Conservation (phyloP, 2,113 vertebrate species). For the Neodon shergylaensis region DNA sequence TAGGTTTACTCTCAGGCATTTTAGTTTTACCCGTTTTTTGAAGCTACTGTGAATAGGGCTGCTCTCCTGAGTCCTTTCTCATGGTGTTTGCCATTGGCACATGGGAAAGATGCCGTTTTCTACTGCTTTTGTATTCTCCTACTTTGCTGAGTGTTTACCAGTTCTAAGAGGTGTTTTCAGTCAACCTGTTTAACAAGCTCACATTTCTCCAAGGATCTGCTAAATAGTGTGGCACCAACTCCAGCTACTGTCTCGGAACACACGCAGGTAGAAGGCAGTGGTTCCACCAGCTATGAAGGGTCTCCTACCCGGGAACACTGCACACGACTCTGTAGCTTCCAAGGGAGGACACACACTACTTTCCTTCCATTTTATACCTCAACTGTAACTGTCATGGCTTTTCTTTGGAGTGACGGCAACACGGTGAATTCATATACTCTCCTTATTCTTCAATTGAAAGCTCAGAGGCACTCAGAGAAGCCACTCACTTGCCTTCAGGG, state of each 20-base stretch:
- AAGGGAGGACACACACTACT: neutral
- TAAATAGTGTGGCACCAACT: neutral
- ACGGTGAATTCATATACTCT: neutral
- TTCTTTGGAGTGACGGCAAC: conserved; percentile 19
- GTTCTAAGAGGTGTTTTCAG: neutral
- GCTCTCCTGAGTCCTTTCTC: neutral
- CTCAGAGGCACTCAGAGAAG: neutral
- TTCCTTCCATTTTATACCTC: conserved; percentile 24
- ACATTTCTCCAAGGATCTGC: neutral
- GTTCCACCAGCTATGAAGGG: neutral
- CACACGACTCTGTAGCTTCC: neutral
- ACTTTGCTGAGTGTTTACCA: neutral
- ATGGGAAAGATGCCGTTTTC: neutral
- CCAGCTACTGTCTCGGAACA: conserved; percentile 34
- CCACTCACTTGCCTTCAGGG: conserved; percentile 12
- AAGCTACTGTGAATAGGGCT: neutral
- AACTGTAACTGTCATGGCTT: conserved; percentile 5
- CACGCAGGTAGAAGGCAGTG: neutral
- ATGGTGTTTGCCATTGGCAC: too few species aligned
- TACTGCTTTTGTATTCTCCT: neutral
- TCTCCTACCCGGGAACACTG: neutral
- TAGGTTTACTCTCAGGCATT: neutral
- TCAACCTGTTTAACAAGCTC: conserved; percentile 28
- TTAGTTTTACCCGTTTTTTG: neutral
- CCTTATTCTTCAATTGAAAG: neutral